Evolutionary conservation across 2,113 vertebrate genomes (phyloP).

Genomic region (Myanophis thanlyinensis): DNA sequence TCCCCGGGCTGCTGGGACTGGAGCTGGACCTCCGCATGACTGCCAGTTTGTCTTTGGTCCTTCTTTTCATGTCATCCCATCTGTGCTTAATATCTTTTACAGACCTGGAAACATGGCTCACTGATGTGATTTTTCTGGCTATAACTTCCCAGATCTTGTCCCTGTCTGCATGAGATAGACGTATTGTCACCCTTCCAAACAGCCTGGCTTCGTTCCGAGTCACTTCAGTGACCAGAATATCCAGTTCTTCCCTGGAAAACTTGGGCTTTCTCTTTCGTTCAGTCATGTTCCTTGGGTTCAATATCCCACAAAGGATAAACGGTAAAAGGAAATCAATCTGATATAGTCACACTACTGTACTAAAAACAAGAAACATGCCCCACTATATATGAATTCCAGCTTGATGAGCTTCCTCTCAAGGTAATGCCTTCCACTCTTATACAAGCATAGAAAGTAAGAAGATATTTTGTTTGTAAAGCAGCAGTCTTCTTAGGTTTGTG

Average conservation of each 20-base stretch:
- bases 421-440: constrained; percentile 21
- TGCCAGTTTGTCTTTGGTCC: constrained; percentile 79
- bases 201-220: constrained; percentile 74
- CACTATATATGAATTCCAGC: neutral
- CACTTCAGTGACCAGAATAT: constrained; percentile 81
- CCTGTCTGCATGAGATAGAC: constrained; percentile 75
- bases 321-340: constrained; percentile 66
- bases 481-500: constrained; percentile 37
- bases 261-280: constrained; percentile 81
- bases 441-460: constrained; percentile 8
- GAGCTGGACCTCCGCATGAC: constrained; percentile 76
- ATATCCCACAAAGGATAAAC: constrained; percentile 78
- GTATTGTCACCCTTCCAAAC: constrained; percentile 75
- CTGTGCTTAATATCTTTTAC: constrained; percentile 79
- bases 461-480: constrained; percentile 39
- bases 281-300: constrained; percentile 76
- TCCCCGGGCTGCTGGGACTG: constrained; percentile 48
- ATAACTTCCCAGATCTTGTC: constrained; percentile 81
- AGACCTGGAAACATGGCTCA: constrained; percentile 77
- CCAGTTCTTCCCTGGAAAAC: constrained; percentile 81
- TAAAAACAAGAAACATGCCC: constrained; percentile 46
- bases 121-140: constrained; percentile 76
- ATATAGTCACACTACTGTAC: constrained; percentile 46
- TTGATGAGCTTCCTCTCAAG: constrained; percentile 27
- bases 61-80: constrained; percentile 80